Percentiles rank a stretch among this genome's conserved stretches.
Evolutionary conservation across 1,140 invertebrate species (phyloP).

Genomic region (Pseudachorutes palmiensis): DNA sequence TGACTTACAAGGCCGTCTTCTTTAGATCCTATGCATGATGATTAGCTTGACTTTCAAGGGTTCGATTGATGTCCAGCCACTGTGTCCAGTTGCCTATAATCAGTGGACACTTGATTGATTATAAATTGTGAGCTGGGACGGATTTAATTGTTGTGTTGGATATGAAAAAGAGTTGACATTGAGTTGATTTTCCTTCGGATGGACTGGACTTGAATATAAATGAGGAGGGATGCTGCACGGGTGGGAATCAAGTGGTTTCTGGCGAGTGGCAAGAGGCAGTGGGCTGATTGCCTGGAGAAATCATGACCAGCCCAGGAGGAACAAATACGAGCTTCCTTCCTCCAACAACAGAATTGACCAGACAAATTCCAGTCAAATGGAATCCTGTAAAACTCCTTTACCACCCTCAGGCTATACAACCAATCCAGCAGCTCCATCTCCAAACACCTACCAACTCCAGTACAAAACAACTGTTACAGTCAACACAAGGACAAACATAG

Average conservation of each 20-base stretch:
- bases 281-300: slow-evolving; percentile 6
- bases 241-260: slow-evolving; percentile 9
- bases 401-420: too few relatives aligned
- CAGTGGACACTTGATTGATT: too few relatives aligned
- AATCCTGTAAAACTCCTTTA: not conserved
- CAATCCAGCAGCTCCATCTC: not conserved
- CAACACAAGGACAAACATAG: too few relatives aligned
- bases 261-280: not conserved
- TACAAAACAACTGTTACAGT: too few relatives aligned
- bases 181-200: not conserved
- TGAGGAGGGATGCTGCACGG: not conserved
- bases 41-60: too few relatives aligned
- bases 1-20: too few relatives aligned
- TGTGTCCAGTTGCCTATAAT: too few relatives aligned
- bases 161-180: slow-evolving; percentile 2
- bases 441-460: not conserved
- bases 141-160: not conserved
- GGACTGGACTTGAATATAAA: not conserved
- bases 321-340: not conserved
- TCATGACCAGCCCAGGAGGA: slow-evolving; percentile 3
- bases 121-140: not conserved
- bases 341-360: not conserved
- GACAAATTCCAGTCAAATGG: not conserved
- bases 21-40: too few relatives aligned
- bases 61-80: too few relatives aligned